Conservation (phyloP, 2,797 vertebrate genomes). For the Chiroxiphia lanceolata region DNA sequence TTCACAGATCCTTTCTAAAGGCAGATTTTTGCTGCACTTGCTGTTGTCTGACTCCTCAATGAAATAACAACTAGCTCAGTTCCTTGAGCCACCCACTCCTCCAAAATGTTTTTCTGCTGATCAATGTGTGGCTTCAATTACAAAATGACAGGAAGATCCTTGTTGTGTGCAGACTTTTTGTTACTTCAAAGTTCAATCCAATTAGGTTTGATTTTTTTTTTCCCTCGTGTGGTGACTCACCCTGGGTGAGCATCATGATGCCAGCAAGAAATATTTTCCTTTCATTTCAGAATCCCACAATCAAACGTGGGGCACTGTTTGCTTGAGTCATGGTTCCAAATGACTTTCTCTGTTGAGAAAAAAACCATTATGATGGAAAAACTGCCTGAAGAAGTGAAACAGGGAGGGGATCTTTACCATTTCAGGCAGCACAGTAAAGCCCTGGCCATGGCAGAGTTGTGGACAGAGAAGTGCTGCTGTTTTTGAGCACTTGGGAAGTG, state of each 20-base stretch:
- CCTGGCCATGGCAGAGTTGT: neutral
- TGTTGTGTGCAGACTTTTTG: constrained; percentile 38
- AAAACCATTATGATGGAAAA: neutral
- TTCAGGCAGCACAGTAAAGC: neutral
- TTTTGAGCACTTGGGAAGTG: neutral
- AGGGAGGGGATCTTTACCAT: neutral
- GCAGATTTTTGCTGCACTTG: neutral
- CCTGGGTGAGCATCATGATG: constrained; percentile 12
- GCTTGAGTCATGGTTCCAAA: constrained; percentile 2
- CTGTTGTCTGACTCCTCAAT: neutral
- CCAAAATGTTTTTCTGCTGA: neutral
- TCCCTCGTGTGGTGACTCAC: constrained; percentile 2
- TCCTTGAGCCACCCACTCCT: neutral
- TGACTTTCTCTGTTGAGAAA: neutral
- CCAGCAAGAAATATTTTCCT: constrained; percentile 10
- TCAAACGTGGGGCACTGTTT: neutral
- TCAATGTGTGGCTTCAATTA: constrained; percentile 35
- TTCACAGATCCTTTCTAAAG: neutral
- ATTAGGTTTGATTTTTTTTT: constrained; percentile 43
- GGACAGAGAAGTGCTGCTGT: neutral
- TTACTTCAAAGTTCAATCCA: constrained; percentile 55
- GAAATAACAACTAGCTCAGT: neutral
- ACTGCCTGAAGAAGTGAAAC: neutral
- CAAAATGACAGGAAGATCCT: constrained; percentile 33
- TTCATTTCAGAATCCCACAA: neutral